These are phyloP conservation scores for Montipora capricornis DNA, from an alignment of 64 coral and sea anemone species.

Conservation along the genomic window DNA sequence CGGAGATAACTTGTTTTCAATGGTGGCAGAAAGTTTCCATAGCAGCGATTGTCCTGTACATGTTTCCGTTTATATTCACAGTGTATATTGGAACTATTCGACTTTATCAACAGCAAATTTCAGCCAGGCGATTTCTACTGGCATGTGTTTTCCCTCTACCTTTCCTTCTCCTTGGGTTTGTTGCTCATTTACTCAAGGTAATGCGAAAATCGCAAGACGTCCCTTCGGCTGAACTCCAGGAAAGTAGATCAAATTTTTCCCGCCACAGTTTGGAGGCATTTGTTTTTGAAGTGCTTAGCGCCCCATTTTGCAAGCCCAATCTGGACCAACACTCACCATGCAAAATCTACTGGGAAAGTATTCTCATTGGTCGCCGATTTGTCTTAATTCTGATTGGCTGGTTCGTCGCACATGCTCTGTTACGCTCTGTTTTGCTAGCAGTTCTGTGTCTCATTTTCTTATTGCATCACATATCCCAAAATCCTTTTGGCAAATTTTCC, in stretches of 20 bases:
- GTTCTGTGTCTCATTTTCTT: constrained; percentile 23
- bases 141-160: constrained; percentile 26
- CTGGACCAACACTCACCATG: not conserved
- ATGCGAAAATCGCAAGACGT: not conserved
- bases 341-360: constrained; percentile 56
- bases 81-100: not conserved
- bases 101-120: constrained; percentile 15
- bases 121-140: constrained; percentile 26
- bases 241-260: not conserved
- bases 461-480: constrained; percentile 18
- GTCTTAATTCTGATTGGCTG: constrained; percentile 40
- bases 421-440: constrained; percentile 6
- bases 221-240: not conserved
- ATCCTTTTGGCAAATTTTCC: constrained; percentile 4
- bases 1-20: constrained; percentile 26
- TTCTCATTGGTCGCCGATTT: constrained; percentile 60
- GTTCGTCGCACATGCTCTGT: not conserved
- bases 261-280: not conserved
- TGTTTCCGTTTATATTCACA: constrained; percentile 38
- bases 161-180: not conserved
- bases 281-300: constrained; percentile 22
- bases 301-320: constrained; percentile 35
- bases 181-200: constrained; percentile 3
- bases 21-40: constrained; percentile 49
- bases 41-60: not conserved